Evolutionary conservation across 2,113 vertebrate genomes (phyloP).

Genomic region (Acrocephalus kingi): DNA sequence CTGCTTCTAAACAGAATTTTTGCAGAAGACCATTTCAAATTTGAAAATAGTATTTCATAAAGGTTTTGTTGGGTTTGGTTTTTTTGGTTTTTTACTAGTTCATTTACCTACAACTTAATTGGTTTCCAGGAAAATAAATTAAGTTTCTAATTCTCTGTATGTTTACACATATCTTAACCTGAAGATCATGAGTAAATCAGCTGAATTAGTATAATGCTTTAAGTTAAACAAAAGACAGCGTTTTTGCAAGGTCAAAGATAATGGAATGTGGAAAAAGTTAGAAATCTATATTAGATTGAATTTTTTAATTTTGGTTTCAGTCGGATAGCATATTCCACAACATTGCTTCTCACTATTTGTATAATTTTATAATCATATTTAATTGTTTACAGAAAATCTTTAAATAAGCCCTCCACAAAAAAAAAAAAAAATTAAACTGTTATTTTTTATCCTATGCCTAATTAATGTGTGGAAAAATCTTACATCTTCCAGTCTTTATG

Average conservation of each 20-base stretch:
- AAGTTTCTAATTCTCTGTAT: background rate
- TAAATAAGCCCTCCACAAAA: background rate
- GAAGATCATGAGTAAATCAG: background rate
- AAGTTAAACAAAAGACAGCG: background rate
- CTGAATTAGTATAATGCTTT: background rate
- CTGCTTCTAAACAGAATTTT: background rate
- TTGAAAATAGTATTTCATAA: background rate
- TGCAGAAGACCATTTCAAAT: background rate
- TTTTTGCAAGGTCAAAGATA: background rate
- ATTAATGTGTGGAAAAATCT: background rate
- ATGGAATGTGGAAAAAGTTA: background rate
- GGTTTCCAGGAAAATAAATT: background rate
- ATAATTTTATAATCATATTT: background rate
- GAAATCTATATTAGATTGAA: background rate
- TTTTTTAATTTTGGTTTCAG: background rate
- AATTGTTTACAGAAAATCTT: background rate
- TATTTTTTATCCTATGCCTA: background rate
- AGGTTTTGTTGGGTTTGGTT: background rate
- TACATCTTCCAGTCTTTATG: background rate
- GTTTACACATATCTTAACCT: background rate
- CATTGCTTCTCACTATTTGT: background rate
- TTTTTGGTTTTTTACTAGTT: background rate
- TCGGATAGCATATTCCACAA: background rate
- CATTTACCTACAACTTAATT: slow-evolving; percentile 2
- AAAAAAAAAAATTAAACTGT: background rate